phyloP scores from a whole-genome alignment of 2,797 vertebrate genomes.

The Arrhamphus sclerolepis region DNA sequence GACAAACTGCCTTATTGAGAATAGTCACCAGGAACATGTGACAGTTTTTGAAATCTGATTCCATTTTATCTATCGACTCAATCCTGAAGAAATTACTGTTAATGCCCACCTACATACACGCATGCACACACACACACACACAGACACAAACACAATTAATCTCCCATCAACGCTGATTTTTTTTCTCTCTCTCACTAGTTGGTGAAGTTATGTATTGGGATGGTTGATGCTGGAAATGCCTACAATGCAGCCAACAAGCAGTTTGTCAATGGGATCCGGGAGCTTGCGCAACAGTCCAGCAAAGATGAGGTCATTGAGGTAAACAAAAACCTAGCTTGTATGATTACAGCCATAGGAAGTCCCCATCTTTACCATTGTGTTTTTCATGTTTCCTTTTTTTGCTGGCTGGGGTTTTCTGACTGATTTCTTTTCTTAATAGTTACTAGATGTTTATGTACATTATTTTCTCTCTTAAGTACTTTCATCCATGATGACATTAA shows the following conservation, averaged over 20 bases:
- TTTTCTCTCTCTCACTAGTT: constrained; percentile 74
- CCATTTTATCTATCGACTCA: constrained; percentile 98
- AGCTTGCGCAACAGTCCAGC: constrained; percentile 94
- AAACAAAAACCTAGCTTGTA: constrained; percentile 41
- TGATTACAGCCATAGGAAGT: constrained; percentile 4
- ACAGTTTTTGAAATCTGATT: constrained; percentile 98
- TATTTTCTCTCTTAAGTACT: constrained; percentile 7
- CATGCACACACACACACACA: too few species aligned
- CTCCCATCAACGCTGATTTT: too few species aligned
- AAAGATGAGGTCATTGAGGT: constrained; percentile 95
- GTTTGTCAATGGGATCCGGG: constrained; percentile 94
- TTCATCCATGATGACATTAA: not conserved
- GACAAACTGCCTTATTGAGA: constrained; percentile 96
- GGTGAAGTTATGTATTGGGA: constrained; percentile 95
- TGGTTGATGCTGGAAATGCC: constrained; percentile 98
- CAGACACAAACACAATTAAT: too few species aligned
- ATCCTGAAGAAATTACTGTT: constrained; percentile 86
- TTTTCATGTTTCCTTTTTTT: not conserved
- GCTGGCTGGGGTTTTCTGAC: not conserved
- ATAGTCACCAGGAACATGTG: constrained; percentile 99
- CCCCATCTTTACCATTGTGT: not conserved
- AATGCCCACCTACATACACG: too few species aligned
- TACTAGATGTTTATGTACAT: constrained; percentile 10
- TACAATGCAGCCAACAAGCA: constrained; percentile 96
- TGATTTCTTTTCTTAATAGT: not conserved